Evolutionary conservation across 2,113 vertebrate genomes (phyloP).

Genomic region (Crotophaga sulcirostris): DNA sequence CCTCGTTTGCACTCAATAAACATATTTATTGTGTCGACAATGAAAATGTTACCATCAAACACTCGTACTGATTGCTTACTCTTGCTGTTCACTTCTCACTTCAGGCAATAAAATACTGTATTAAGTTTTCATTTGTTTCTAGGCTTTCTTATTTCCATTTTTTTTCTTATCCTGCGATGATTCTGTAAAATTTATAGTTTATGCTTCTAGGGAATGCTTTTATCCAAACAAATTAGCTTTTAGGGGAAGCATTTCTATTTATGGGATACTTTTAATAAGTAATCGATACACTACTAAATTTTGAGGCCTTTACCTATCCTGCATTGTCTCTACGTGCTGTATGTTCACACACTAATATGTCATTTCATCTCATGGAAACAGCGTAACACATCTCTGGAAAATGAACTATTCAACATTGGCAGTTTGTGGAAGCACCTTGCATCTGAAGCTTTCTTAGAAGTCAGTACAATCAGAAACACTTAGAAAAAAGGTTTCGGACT

Average conservation of each 20-base stretch:
- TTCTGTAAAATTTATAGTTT: not conserved
- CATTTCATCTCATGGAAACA: not conserved
- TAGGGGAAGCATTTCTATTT: not conserved
- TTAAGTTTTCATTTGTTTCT: not conserved
- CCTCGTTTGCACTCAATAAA: not conserved
- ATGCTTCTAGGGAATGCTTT: not conserved
- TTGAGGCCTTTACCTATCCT: not conserved
- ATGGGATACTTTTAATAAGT: not conserved
- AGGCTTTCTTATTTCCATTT: not conserved
- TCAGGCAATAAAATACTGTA: not conserved
- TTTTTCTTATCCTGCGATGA: not conserved
- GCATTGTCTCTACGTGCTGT: fast-evolving
- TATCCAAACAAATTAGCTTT: not conserved
- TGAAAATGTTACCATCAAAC: not conserved
- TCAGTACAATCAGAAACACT: not conserved
- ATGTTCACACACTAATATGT: not conserved
- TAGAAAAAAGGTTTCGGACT: not conserved
- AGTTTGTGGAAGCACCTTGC: not conserved
- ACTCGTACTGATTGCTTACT: not conserved
- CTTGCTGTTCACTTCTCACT: not conserved
- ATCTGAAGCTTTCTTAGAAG: not conserved
- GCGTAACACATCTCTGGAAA: not conserved
- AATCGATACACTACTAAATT: not conserved
- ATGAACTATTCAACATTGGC: not conserved
- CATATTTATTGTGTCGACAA: not conserved